Evolutionary conservation across 1,140 invertebrate species (phyloP).

Genomic region (Penaeus japonicus): DNA sequence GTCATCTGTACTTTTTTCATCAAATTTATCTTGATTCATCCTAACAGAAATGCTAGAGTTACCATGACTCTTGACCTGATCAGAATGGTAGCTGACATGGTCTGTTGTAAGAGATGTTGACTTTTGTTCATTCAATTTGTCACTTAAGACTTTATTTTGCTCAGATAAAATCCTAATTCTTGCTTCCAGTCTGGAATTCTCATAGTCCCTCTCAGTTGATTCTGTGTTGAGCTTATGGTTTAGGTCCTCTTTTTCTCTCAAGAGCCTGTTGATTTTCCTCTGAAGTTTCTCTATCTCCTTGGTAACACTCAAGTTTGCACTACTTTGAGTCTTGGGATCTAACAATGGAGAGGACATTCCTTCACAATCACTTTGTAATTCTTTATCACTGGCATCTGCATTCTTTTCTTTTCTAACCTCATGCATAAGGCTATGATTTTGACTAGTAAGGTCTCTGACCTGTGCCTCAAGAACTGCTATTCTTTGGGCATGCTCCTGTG

Average conservation of each 20-base stretch:
- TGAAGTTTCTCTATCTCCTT: constrained; percentile 21
- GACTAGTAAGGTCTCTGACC: no score
- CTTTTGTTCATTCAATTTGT: background rate
- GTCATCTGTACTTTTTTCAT: no score
- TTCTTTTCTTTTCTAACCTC: no score
- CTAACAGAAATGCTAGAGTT: no score
- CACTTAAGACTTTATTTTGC: constrained; percentile 15
- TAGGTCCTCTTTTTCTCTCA: constrained; percentile 27
- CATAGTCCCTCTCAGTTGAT: constrained; percentile 33
- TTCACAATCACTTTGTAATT: background rate
- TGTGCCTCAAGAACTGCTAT: no score
- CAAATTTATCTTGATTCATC: no score
- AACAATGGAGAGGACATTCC: background rate
- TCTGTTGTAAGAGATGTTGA: background rate
- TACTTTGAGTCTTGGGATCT: no score
- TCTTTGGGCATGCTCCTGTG: no score
- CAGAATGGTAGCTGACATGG: no score
- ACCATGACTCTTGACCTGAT: no score
- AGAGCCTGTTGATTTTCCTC: constrained; percentile 19
- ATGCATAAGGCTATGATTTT: no score
- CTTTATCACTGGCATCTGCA: background rate
- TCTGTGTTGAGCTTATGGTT: constrained; percentile 29
- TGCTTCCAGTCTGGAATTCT: constrained; percentile 39
- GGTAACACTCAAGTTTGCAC: no score
- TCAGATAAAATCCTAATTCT: constrained; percentile 28